Percentiles rank a stretch among this genome's conserved stretches.
Conservation (phyloP, 2,797 vertebrate genomes). For the Pipistrellus nathusii region DNA sequence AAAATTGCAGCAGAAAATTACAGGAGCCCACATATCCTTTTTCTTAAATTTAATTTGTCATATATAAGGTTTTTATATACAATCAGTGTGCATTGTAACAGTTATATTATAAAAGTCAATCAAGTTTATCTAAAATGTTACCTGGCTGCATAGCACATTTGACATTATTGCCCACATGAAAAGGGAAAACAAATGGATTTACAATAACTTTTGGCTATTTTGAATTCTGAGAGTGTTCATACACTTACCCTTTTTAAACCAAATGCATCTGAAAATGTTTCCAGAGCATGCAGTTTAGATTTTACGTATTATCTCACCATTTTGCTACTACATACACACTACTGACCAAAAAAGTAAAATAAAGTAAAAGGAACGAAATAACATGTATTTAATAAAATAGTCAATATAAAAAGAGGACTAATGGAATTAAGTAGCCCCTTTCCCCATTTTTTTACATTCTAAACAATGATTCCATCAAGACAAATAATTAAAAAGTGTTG, state of each 20-base stretch:
- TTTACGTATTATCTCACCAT: slow-evolving; percentile 78
- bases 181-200: slow-evolving; percentile 88
- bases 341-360: slow-evolving; percentile 83
- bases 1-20: slow-evolving; percentile 87
- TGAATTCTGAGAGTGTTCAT: slow-evolving; percentile 83
- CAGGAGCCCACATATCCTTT: slow-evolving; percentile 90
- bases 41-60: slow-evolving; percentile 98
- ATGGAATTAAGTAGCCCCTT: slow-evolving; percentile 90
- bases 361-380: background rate
- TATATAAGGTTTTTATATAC: slow-evolving; percentile 97
- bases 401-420: slow-evolving; percentile 86
- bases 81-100: slow-evolving; percentile 96
- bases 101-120: slow-evolving; percentile 91
- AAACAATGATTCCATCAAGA: slow-evolving; percentile 90
- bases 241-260: slow-evolving; percentile 81
- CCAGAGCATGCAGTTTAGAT: slow-evolving; percentile 80
- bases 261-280: slow-evolving; percentile 86
- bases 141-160: slow-evolving; percentile 98
- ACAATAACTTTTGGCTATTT: slow-evolving; percentile 87
- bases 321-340: slow-evolving; percentile 87
- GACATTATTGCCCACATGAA: slow-evolving; percentile 96
- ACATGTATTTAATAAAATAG: slow-evolving; percentile 84
- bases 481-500: slow-evolving; percentile 89
- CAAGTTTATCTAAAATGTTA: slow-evolving; percentile 93
- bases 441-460: slow-evolving; percentile 95